Percentiles rank a stretch among this genome's conserved stretches.
Conservation (phyloP, 2,113 vertebrate genomes). For the Naja naja region DNA sequence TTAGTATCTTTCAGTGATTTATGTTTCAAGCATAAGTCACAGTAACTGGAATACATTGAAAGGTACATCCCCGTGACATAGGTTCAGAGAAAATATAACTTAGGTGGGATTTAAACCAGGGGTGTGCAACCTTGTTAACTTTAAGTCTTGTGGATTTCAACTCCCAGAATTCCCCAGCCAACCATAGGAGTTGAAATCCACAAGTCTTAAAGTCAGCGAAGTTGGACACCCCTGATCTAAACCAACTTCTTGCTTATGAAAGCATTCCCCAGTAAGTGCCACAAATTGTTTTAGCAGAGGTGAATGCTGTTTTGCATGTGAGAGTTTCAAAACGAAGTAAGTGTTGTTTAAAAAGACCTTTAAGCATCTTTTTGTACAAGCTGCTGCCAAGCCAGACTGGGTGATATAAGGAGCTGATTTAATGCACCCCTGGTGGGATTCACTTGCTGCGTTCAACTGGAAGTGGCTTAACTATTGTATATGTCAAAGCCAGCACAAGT, state of each 20-base stretch:
- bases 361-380: background rate
- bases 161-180: no score
- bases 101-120: background rate
- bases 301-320: background rate
- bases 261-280: background rate
- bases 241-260: background rate
- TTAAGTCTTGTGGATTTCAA: background rate
- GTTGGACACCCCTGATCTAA: no score
- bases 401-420: background rate
- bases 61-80: background rate
- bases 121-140: background rate
- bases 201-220: background rate
- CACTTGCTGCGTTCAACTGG: background rate
- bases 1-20: background rate
- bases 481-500: background rate
- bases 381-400: background rate
- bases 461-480: background rate
- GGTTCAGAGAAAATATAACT: background rate
- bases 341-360: background rate
- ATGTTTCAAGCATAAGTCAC: background rate
- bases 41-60: background rate
- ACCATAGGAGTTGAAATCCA: background rate
- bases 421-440: background rate
- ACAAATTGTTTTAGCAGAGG: background rate
- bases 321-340: background rate